Base-by-base conservation (phyloP, 2,797 vertebrate species). In the Arctocebus calabarensis region DNA sequence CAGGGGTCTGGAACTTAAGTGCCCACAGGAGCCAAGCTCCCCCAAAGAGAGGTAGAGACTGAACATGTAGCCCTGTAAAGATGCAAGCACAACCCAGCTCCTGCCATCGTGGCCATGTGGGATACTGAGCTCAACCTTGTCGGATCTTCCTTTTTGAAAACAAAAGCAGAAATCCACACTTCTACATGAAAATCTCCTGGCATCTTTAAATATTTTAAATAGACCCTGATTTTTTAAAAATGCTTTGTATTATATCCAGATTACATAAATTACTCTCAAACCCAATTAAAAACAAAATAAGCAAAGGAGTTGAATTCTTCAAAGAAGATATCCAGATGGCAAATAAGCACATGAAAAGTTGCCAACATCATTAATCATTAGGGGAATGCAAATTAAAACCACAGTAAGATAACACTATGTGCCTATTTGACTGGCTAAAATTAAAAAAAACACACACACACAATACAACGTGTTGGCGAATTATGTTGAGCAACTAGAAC, bases 271-370 rank as follows among this genome's bases (percentile, higher is more conserved):
- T 29, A 73, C 55, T 85, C 79, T 74, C 16, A 57, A 90, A 94
- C 57, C 61, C 71, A 75, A 92, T 55, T n/a, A 34, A 87, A 95
- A 92, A 74, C n/a, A 68, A 91, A 74, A 43, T 43, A 52, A 88
- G 77, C 83, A 52, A 82, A 78, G n/a, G 57, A 87, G 37, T 1
- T 40, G 59, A 59, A 73, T 17, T 25, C 14, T n/a, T 77, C 75
- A 86, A 89, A 52, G 27, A 84, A 84, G 45, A 71, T 6, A 27
- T 1, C 29, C 16, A 23, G 79, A 23, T 52, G 62, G 77, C 40
- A 86, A 62, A 92, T 2, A 59, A 81, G 22, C 52, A 37, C 19
- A 9, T 1, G 79, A 79, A 74, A 86, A 84, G 83, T 43, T 3
- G 43, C 37, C 17, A 0, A 11, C 48, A 27, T 64, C 43, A 37